Evolutionary conservation across 2,797 vertebrate genomes (phyloP).

Genomic region (Poeciliopsis paucimaculata): DNA sequence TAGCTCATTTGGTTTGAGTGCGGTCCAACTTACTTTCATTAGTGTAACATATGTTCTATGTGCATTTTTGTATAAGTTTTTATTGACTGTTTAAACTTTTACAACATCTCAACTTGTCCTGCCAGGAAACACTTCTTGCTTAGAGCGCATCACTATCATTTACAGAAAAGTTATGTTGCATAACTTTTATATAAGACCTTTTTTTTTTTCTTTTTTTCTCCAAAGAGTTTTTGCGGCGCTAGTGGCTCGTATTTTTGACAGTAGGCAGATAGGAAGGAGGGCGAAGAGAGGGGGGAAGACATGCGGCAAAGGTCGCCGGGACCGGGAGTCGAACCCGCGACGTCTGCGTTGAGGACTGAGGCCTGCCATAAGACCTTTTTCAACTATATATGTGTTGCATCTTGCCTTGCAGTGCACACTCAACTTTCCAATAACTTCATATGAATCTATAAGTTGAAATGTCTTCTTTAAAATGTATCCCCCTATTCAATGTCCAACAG

Average conservation of each 20-base stretch:
- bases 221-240: too few relatives aligned
- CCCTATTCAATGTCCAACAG: not conserved
- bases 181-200: not conserved
- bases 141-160: not conserved
- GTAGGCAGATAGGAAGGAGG: too few relatives aligned
- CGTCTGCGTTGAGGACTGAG: too few relatives aligned
- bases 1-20: slow-evolving; percentile 53
- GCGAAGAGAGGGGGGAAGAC: too few relatives aligned
- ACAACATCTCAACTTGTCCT: not conserved
- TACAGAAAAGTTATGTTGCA: not conserved
- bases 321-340: too few relatives aligned
- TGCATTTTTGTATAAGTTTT: not conserved
- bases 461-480: not conserved
- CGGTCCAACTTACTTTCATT: slow-evolving; percentile 29
- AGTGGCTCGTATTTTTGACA: too few relatives aligned
- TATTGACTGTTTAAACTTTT: slow-evolving; percentile 7
- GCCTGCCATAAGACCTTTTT: too few relatives aligned
- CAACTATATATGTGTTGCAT: not conserved
- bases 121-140: not conserved
- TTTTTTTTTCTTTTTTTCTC: too few relatives aligned
- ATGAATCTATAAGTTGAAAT: not conserved
- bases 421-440: not conserved
- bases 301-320: too few relatives aligned
- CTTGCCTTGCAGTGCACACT: not conserved
- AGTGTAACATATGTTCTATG: not conserved